phyloP scores from a whole-genome alignment of 2,797 vertebrate genomes.

The Manis javanica region DNA sequence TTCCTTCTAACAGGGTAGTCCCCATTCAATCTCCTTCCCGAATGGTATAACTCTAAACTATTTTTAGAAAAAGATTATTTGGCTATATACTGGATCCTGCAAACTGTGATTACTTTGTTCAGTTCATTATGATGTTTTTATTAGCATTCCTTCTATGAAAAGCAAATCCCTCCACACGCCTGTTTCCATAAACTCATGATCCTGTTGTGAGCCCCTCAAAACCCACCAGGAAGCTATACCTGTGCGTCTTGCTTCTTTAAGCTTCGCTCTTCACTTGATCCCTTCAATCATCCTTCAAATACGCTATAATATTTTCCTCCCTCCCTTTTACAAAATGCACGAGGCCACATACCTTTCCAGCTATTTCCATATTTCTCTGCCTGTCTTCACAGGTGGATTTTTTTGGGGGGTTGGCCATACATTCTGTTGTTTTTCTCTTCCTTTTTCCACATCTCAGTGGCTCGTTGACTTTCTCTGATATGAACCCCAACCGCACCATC shows the following conservation, averaged over 20 bases:
- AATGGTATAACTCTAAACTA: background rate
- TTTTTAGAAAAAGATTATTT: background rate
- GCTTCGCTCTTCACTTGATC: background rate
- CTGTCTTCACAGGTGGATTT: background rate
- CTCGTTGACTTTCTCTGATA: background rate
- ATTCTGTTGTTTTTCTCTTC: background rate
- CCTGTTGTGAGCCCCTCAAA: background rate
- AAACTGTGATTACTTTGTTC: background rate
- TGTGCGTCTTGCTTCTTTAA: background rate
- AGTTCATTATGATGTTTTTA: background rate
- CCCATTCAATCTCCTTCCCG: background rate
- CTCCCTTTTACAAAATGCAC: background rate
- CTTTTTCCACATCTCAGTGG: background rate
- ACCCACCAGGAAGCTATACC: background rate
- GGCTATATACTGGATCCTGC: background rate
- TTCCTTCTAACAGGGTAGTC: background rate
- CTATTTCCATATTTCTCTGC: background rate
- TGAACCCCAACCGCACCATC: background rate
- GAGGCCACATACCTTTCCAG: background rate
- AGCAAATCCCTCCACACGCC: background rate
- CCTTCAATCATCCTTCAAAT: background rate
- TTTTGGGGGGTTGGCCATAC: accelerated
- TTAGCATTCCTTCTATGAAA: background rate
- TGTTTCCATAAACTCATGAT: background rate
- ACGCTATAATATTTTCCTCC: background rate